Percentiles rank a stretch among this genome's conserved stretches.
Evolutionary conservation across 2,113 vertebrate genomes (phyloP).

Genomic region (Tursiops truncatus): DNA sequence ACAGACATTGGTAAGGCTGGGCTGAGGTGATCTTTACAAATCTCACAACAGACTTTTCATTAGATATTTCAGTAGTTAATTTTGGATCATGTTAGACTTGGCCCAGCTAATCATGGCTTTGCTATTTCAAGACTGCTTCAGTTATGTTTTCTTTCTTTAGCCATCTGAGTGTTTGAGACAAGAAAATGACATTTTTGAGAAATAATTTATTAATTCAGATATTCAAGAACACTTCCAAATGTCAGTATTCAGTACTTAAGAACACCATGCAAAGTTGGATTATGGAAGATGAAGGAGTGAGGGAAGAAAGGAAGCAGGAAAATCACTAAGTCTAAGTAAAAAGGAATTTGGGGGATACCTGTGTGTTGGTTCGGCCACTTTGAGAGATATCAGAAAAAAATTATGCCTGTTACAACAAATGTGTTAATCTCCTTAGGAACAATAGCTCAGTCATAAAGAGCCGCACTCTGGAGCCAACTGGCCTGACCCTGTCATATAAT

Average conservation of each 20-base stretch:
- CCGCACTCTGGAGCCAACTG: neutral
- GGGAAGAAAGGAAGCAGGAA: neutral
- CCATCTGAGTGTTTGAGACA: neutral
- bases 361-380: neutral
- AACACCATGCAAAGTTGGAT: neutral
- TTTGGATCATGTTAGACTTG: neutral
- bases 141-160: neutral
- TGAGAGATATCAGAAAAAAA: neutral
- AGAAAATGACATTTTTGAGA: neutral
- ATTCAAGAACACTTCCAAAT: neutral
- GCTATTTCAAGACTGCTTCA: neutral
- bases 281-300: neutral
- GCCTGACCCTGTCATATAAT: neutral
- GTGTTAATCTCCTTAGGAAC: neutral
- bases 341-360: neutral
- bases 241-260: neutral
- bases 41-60: neutral
- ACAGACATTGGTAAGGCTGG: neutral
- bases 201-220: neutral
- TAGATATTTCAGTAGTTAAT: neutral
- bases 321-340: neutral
- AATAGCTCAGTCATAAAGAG: neutral
- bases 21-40: neutral
- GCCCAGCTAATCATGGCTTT: neutral
- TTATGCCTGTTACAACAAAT: too few relatives aligned